A percentile compares a stretch with the other conserved stretches of the same genome.
These are phyloP conservation scores for Hermetia illucens DNA, from an alignment of 1,140 invertebrate species.

Conservation along the genomic window DNA sequence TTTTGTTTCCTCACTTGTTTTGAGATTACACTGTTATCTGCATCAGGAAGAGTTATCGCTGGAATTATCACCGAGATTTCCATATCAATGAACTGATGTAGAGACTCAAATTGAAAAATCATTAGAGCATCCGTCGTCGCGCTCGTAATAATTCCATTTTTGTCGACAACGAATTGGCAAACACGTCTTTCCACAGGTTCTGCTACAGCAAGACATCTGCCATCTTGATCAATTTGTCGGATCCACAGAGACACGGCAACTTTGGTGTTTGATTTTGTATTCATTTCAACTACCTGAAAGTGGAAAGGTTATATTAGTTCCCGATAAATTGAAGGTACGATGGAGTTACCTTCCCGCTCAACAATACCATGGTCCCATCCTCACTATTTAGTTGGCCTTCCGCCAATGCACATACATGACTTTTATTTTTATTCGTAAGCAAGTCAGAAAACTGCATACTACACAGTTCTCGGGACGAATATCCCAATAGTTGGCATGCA, in stretches of 20 bases:
- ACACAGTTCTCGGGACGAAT: slow-evolving; percentile 39
- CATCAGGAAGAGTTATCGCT: slow-evolving; percentile 33
- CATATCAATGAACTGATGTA: slow-evolving; percentile 33
- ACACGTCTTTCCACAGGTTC: slow-evolving; percentile 40
- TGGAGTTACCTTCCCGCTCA: slow-evolving; percentile 41
- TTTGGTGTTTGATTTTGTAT: slow-evolving; percentile 35
- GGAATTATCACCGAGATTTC: slow-evolving; percentile 35
- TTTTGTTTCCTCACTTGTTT: slow-evolving; percentile 40
- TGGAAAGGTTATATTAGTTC: slow-evolving; percentile 2
- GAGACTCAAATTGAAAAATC: slow-evolving; percentile 35
- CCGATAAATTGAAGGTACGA: neutral
- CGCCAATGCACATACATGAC: slow-evolving; percentile 36
- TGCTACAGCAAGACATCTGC: slow-evolving; percentile 44
- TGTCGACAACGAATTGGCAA: slow-evolving; percentile 30
- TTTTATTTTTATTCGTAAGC: slow-evolving; percentile 35
- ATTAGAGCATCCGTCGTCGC: slow-evolving; percentile 32
- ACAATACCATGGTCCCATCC: slow-evolving; percentile 39
- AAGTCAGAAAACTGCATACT: slow-evolving; percentile 39
- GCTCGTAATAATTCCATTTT: slow-evolving; percentile 32
- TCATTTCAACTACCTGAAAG: slow-evolving; percentile 39
- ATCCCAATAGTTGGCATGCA: slow-evolving; percentile 42
- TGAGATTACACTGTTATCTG: slow-evolving; percentile 25
- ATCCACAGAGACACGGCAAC: slow-evolving; percentile 48
- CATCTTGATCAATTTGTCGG: slow-evolving; percentile 38
- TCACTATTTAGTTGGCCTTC: slow-evolving; percentile 40